phyloP scores from a whole-genome alignment of 2,113 vertebrate genomes.

The Meriones unguiculatus region DNA sequence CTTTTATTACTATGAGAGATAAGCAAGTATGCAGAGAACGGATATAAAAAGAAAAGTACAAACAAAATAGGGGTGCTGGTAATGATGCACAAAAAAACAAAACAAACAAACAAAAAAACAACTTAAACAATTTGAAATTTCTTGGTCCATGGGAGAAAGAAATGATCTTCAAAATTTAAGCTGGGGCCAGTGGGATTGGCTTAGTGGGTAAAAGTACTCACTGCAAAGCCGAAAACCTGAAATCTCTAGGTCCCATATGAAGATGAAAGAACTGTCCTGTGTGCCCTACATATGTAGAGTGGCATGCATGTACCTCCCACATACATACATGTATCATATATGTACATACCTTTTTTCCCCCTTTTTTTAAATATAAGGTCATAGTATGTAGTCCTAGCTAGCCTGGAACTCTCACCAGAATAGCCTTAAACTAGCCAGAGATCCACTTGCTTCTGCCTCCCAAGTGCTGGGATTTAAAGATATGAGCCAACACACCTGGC shows the following conservation, averaged over 20 bases:
- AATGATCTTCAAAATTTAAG: slow-evolving; percentile 52
- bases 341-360: background rate
- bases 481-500: background rate
- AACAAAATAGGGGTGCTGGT: background rate
- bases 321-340: background rate
- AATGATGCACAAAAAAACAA: background rate
- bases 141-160: background rate
- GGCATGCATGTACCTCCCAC: background rate
- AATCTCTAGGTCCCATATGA: background rate
- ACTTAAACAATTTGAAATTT: slow-evolving; percentile 36
- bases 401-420: background rate
- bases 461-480: background rate
- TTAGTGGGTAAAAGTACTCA: background rate
- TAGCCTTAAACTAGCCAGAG: background rate
- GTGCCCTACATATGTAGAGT: background rate
- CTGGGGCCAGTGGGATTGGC: background rate
- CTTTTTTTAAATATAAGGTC: background rate
- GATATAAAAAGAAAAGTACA: slow-evolving; percentile 53
- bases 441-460: background rate
- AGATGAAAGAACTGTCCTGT: background rate
- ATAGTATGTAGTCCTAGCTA: background rate
- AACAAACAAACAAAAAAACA: too few species aligned
- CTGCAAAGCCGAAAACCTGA: background rate
- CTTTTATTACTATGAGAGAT: slow-evolving; percentile 41
- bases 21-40: background rate